Conservation (phyloP, 1,140 invertebrate species). For the Musca domestica region DNA sequence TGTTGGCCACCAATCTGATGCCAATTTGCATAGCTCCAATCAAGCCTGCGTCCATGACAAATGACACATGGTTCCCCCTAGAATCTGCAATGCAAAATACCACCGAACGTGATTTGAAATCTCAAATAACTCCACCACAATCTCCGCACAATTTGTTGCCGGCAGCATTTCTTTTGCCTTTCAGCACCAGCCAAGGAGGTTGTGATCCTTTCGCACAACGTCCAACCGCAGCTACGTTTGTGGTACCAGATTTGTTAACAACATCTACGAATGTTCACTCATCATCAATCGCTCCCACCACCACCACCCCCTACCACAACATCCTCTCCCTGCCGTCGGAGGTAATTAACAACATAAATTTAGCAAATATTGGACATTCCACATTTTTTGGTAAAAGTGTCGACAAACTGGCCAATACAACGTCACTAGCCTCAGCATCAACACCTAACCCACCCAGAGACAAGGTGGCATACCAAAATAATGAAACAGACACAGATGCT, state of each 20-base stretch:
- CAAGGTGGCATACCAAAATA: neutral
- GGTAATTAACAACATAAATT: constrained; percentile 15
- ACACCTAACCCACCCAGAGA: neutral
- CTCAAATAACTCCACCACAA: constrained; percentile 20
- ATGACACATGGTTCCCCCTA: neutral
- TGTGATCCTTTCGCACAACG: neutral
- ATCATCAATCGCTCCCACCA: neutral
- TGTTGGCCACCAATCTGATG: neutral
- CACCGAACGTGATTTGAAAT: constrained; percentile 14
- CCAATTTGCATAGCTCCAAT: neutral
- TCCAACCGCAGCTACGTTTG: neutral
- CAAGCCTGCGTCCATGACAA: neutral
- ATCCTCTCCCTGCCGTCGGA: neutral
- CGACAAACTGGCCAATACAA: neutral
- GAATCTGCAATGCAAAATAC: neutral
- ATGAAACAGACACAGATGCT: neutral
- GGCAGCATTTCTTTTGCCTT: constrained; percentile 4
- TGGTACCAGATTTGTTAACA: neutral
- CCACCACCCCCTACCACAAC: neutral
- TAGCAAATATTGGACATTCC: too few relatives aligned
- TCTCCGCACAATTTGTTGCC: constrained; percentile 10
- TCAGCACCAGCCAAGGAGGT: neutral
- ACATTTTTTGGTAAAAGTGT: neutral
- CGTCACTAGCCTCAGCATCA: neutral
- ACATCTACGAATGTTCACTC: neutral